Evolutionary conservation across 2,113 vertebrate genomes (phyloP), one percentile per base, ranked within the genome.

Genomic region (Jacana jacana): DNA sequence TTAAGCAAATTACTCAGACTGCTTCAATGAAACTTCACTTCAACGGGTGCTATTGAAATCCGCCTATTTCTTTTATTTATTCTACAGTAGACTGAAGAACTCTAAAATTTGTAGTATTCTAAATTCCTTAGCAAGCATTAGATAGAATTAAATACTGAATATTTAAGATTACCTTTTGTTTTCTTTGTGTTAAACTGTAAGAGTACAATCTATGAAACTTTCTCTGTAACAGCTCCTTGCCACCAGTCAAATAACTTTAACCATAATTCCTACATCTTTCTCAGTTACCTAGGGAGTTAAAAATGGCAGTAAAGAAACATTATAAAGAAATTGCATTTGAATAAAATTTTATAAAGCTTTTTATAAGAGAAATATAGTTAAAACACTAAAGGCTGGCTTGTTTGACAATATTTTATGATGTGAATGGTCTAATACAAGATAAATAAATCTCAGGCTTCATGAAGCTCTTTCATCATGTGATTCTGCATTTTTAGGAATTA

Each of bases 371-470:
- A 77, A 69, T 23, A 28, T 10, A 68, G 15, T 23, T 58, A 44
- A 81, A 87, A 28, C 10, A 70, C 14, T 55, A 49, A 75, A 86
- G 84, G 7, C 18, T 20, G 58, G 4, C 9, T 46, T 87, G 8
- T 40, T 75, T 87, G 49, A 81, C 23, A 64, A 0, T 9, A 57
- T n/a, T 7, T 69, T 48, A 8, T 73, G 58, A 58, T 0, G 0
- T 64, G 28, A 86, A 39, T 54, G 6, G 18, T 73, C 13, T 73
- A 33, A 75, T n/a, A 71, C 2, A 60, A 72, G 30, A 33, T 6
- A 77, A 23, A 20, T 48, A 70, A 66, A 86, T 61, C 25, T 77
- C n/a, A 54, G 46, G 8, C 10, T 80, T 77, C 35, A 9, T 37
- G 13, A 54, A 77, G 8, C 23, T 57, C 35, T 68, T 83, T 51